Evolutionary conservation across 2,888 invertebrate genomes (phyloP), one percentile per base, ranked within the genome.

Genomic region (Chydorus sphaericus): DNA sequence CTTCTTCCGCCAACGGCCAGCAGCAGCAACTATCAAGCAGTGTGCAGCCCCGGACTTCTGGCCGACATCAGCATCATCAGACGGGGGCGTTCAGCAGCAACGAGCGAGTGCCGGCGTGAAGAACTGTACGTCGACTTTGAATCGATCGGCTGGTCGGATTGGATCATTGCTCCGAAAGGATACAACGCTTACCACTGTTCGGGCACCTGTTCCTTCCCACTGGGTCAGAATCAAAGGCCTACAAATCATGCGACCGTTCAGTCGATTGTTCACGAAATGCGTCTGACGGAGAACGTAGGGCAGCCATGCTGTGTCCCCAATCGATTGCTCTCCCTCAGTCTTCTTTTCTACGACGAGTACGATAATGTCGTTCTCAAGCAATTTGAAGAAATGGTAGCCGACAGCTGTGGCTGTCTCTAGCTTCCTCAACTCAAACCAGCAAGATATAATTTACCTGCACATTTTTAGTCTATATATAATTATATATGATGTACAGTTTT

Each of bases 211-310:
- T 67, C 72, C 1, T 75, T 70, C 31, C 70, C 73, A 0, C 60
- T 72, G 26, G 69, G 67, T 2, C 74, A 75, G 61, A 71, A 73
- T 59, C 73, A 74, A 59, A 71, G 71, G 57, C 77, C 77, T 1
- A 76, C 79, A n/a, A 79, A 79, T 63, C 80, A 82, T 63, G 78
- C 78, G 20, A 78, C 77, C 23, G 72, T 81, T 26, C 75, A 77
- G 62, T 76, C 76, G 59, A 75, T 78, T 58, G 55, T 55, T 14
- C 55, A 55, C 4, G 44, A 55, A 44, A 18, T 55, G 26, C n/a
- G 20, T 20, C 33, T 48, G 30, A 30, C 48, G 11, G 18, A 11
- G 5, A 26, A 23, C 1, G 72, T 76, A n/a, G 73, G 75, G 63
- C 70, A 74, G 59, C 75, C 77, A 0, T 80, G 79, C 62, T 82